Base-by-base conservation (phyloP, 2,888 invertebrate species). In the Uloborus plumipes region DNA sequence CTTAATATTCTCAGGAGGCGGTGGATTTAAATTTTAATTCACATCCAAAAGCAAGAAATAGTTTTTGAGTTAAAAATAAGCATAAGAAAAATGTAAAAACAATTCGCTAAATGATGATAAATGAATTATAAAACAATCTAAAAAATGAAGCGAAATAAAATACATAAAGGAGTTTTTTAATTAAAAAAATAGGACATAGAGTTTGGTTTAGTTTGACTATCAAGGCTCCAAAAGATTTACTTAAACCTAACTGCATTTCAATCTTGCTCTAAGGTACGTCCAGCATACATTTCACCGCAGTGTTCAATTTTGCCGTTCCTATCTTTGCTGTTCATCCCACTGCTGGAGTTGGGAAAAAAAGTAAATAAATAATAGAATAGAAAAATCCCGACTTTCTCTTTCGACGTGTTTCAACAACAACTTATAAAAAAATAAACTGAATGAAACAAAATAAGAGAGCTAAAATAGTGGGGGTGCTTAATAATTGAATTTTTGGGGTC, bases 401-500 rank as follows among this genome's bases (percentile, higher is more conserved):
- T 61, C 61, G 51, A 50, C 77, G 67, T 73, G 49, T 73, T 69
- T 47, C 53, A 51, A 49, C 47, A 69, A 80, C 22, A 51, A 11
- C 7, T 11, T 39, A 39, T 39, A 39, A 51, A 73, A 80, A 80
- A 80, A 22, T 65, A 78, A 64, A 64, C 20, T 3, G 18, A 71
- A 53, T 64, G 49, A 78, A 71, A 66, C 50, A 76, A 66, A 59
- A 69, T 64, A 71, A 53, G 65, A 70, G 59, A 65, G 71, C 58
- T 50, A 71, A 26, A 70, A 47, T 16, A n/a, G 18, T 31, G 31
- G 70, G 59, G 69, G 69, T 74, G 74, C 70, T 81, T 81, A 81
- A 73, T 81, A 81, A 81, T 81, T 81, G 80, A 81, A 81, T 81
- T 81, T 81, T 74, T 74, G 64, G 39, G 64, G 74, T 81, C 70